Evolutionary conservation across 2,797 vertebrate genomes (phyloP), one percentile per base, ranked within the genome.

Genomic region (Linurgus olivaceus): DNA sequence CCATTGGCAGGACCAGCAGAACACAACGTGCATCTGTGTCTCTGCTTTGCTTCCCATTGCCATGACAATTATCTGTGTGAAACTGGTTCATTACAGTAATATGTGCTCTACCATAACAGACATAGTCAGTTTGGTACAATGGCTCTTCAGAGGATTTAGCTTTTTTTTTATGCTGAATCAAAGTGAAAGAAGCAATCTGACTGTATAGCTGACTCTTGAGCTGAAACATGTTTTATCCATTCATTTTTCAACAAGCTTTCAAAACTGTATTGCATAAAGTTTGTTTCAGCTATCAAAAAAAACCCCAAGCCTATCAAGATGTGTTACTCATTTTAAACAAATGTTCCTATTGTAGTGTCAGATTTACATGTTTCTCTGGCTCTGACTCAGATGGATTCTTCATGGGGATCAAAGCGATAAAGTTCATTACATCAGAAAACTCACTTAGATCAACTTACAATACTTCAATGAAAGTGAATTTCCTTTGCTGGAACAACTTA

Each of bases 321-420:
- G 63, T 92, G 81, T 93, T 95, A 87, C 72, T 93, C 74, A 86
- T 93, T 95, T 96, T 80, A 96, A 94, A 93, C 92, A 96, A 97
- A 94, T 93, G 91, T 93, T 95, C 70, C 66, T 75, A 75, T 77
- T 70, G 91, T 88, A 95, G 93, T 72, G 68, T 90, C 58, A 91
- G 91, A 86, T 96, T 94, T 92, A 94, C 94, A 88, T 91, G 85
- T 68, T 92, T 92, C 91, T 93, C 89, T 96, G 94, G 54, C 94
- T 88, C 63, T 90, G 33, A 70, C 50, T 92, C 47, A 59, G 90
- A 84, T 75, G 67, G 78, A 91, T 95, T 94, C 91, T 96, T 96
- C 92, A 91, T 24, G 82, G 66, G 73, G 94, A 97, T 95, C 91
- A 95, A 96, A 96, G 94, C 14, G 66, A 91, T 94, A 73, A 88